Conservation (phyloP, 2,888 invertebrate species). For the Drosophila incognita region DNA sequence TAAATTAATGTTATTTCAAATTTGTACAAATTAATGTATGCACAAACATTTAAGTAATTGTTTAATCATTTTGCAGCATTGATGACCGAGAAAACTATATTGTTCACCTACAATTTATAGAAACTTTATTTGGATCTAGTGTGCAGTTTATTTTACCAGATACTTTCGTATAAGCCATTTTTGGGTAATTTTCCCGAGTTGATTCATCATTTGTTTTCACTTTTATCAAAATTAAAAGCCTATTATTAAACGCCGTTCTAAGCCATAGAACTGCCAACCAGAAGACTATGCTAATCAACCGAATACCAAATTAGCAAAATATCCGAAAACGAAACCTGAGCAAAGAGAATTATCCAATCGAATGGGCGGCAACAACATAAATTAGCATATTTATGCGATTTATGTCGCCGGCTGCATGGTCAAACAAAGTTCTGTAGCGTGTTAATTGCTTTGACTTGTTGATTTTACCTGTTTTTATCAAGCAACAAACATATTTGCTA, state of each 20-base stretch:
- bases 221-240: conserved; percentile 24
- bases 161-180: not conserved
- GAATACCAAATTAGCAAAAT: conserved; percentile 27
- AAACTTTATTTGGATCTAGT: not conserved
- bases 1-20: not conserved
- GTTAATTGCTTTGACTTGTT: conserved; percentile 55
- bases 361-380: conserved; percentile 55
- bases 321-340: conserved; percentile 43
- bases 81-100: not conserved
- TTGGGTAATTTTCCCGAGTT: conserved; percentile 14
- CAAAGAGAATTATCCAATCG: conserved; percentile 32
- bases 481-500: conserved; percentile 35
- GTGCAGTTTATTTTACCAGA: not conserved
- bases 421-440: conserved; percentile 52
- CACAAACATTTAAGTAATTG: conserved; percentile 8
- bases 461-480: conserved; percentile 53
- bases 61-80: not conserved
- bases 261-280: conserved; percentile 14
- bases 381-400: conserved; percentile 67
- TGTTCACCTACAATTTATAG: not conserved
- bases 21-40: conserved; percentile 8
- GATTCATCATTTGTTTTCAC: conserved; percentile 31
- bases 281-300: conserved; percentile 49
- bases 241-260: conserved; percentile 1
- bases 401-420: conserved; percentile 54